Evolutionary conservation across 2,888 invertebrate genomes (phyloP), one percentile per base, ranked within the genome.

Genomic region (Acronicta aceris): DNA sequence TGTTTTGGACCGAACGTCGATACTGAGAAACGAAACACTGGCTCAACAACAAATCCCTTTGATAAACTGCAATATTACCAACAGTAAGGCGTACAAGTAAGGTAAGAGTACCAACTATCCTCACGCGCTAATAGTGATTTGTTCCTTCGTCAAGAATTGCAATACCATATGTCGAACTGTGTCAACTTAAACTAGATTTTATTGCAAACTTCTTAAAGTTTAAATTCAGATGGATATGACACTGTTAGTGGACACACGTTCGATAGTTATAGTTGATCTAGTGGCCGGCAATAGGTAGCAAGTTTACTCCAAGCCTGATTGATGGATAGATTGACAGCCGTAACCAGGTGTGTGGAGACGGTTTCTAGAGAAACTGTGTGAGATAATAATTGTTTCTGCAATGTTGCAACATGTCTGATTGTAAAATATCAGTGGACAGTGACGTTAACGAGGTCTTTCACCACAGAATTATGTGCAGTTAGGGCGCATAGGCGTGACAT

Each of bases 311-410:
- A 75, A 80, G 78, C 65, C 74, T 85, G 90, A 91, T 91, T 91
- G 92, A 93, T 92, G 82, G 85, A 92, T 88, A 76, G 81, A 65
- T 76, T 84, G 90, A 89, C 90, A 87, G 77, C 82, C 85, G 79
- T 84, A 83, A 85, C 89, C 86, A 87, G 89, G 87, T 87, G 87
- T 76, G 78, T 79, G 78, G 79, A 82, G 83, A 83, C 82, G 85
- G 85, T 87, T 88, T 87, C 87, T 86, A 87, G 84, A 85, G 86
- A 88, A 88, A 89, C 83, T 83, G 76, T 77, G 78, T 80, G 78
- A 73, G 76, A 72, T 81, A 78, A 76, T 84, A 80, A 85, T 79
- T 80, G 79, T 82, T 79, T 76, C 64, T 76, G 65, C 74, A 73
- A 80, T 68, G 69, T 78, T 71, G 75, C 62, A 42, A 65, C 64